Evolutionary conservation across 2,113 vertebrate species (phyloP), one percentile per base, ranked within the genome.

Genomic region (Sturnus vulgaris): DNA sequence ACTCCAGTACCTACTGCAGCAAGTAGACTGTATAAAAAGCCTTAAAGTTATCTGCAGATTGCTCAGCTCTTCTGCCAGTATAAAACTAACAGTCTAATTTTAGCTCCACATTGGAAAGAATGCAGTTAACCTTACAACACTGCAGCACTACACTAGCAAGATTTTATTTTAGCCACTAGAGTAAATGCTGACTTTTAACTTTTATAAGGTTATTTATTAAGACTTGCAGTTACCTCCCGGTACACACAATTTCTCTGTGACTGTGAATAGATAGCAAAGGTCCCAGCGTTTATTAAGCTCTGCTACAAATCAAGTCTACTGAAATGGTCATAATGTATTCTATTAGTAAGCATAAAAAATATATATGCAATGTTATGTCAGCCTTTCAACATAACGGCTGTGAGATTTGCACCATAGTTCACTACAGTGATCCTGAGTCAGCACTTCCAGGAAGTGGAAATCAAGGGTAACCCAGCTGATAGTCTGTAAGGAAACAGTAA

Each of bases 121-220:
- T 25, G 20, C 39, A 68, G 64, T 87, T 96, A 94, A 91, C 56
- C 75, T 93, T 90, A 71, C 24, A 90, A 59, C 31, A 61, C 37
- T 60, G 56, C 30, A 77, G 31, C 27, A 57, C 42, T 73, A 68
- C 18, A 27, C 15, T 77, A 76, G n/a, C 23, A 86, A 81, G 76
- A 82, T 90, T 95, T 84, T 88, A 90, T 95, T 92, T 85, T 81
- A 90, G 37, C 64, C 60, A 33, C 60, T 71, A 60, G 10, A 75
- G 33, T 9, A 92, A 96, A 90, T 81, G 80, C 66, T 96, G 91
- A 89, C 71, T 95, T 86, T 71, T 82, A 91, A 64, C 64, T 80
- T 75, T 66, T 87, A 39, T 60, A 59, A 57, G 13, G 15, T 85
- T 91, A 82, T 96, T 95, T 91, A 92, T 91, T 71, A 91, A 80